Conservation (phyloP, 2,888 invertebrate genomes). For the Epinotia bilunana region DNA sequence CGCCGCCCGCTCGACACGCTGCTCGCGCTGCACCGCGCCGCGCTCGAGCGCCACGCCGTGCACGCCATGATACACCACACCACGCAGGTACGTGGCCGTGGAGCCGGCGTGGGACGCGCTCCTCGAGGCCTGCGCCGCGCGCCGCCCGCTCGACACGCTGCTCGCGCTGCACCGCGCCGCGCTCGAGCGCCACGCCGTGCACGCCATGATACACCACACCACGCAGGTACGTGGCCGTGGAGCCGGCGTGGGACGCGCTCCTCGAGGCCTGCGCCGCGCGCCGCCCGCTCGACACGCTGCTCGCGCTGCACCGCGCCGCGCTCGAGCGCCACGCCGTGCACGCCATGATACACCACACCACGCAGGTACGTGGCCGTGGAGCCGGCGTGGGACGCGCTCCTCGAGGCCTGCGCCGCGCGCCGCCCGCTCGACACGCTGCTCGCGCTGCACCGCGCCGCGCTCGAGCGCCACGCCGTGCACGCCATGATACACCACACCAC, state of each 20-base stretch:
- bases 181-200: constrained; percentile 75
- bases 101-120: constrained; percentile 97
- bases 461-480: constrained; percentile 81
- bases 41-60: constrained; percentile 91
- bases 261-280: constrained; percentile 90
- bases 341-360: constrained; percentile 91
- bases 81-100: constrained; percentile 92
- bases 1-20: constrained; percentile 94
- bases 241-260: constrained; percentile 96
- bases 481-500: constrained; percentile 92
- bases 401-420: constrained; percentile 75
- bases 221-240: constrained; percentile 95
- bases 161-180: constrained; percentile 54
- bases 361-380: constrained; percentile 94
- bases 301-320: constrained; percentile 93
- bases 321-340: constrained; percentile 92
- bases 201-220: constrained; percentile 92
- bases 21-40: constrained; percentile 92
- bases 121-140: constrained; percentile 80
- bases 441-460: constrained; percentile 53
- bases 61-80: constrained; percentile 93
- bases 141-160: constrained; percentile 91
- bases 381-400: constrained; percentile 96
- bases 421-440: constrained; percentile 91
- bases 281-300: constrained; percentile 94